Evolutionary conservation across 2,797 vertebrate genomes (phyloP).

Genomic region (Phataginus tetradactyla): DNA sequence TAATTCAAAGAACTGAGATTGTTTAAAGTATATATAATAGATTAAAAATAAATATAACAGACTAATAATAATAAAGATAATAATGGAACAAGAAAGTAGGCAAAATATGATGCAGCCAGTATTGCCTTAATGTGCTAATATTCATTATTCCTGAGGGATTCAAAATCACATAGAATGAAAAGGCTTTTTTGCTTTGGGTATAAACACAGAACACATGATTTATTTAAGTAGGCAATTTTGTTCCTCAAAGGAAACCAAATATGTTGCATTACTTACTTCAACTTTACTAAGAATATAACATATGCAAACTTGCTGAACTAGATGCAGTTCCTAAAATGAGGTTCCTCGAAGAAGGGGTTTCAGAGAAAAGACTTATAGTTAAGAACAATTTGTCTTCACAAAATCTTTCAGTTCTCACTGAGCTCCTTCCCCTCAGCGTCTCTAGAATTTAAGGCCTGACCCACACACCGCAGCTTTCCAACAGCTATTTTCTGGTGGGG

Average conservation of each 20-base stretch:
- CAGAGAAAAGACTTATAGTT: neutral
- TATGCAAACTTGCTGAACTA: slow-evolving; percentile 34
- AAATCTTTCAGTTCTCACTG: neutral
- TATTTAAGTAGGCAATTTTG: slow-evolving; percentile 4
- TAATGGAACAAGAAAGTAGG: neutral
- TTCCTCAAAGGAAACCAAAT: slow-evolving; percentile 53
- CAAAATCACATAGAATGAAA: slow-evolving; percentile 35
- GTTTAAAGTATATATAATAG: neutral
- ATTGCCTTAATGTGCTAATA: neutral
- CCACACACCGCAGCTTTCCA: neutral
- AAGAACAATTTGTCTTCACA: neutral
- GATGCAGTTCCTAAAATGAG: slow-evolving; percentile 14
- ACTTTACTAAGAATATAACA: slow-evolving; percentile 48
- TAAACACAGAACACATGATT: slow-evolving; percentile 38
- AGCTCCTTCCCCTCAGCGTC: neutral
- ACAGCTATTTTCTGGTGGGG: neutral
- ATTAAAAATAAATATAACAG: slow-evolving; percentile 19
- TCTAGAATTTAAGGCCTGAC: neutral
- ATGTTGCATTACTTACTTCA: slow-evolving; percentile 42
- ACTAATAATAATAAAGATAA: neutral
- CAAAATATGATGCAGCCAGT: neutral
- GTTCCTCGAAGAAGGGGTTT: neutral
- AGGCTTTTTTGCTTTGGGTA: slow-evolving; percentile 26
- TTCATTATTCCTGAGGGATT: neutral
- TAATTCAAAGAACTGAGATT: slow-evolving; percentile 28